Percentiles rank a stretch among this genome's conserved stretches.
Evolutionary conservation across 2,113 vertebrate genomes (phyloP).

Genomic region (Lipotes vexillifer): DNA sequence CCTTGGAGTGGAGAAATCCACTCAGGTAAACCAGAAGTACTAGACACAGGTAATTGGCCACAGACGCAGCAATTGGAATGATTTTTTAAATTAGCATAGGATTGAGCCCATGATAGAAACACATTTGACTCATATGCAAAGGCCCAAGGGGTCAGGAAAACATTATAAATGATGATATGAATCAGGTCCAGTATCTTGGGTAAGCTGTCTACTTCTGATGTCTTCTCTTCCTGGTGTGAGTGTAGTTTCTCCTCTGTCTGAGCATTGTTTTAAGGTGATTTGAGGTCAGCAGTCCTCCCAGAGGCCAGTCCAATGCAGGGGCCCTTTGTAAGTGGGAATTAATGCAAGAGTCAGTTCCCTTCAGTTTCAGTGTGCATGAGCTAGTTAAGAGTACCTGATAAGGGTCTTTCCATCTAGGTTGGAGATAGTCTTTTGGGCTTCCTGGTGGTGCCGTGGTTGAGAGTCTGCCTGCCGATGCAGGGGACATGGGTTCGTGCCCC

Average conservation of each 20-base stretch:
- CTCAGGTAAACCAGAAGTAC: background rate
- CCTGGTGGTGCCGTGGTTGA: no score
- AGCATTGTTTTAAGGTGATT: background rate
- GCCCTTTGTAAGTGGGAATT: background rate
- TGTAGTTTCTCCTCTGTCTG: background rate
- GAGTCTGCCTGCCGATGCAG: no score
- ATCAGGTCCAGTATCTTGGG: background rate
- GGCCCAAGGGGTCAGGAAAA: background rate
- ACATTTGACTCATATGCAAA: background rate
- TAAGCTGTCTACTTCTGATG: background rate
- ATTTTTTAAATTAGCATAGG: background rate
- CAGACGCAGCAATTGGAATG: background rate
- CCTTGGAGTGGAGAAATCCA: background rate
- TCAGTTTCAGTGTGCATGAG: background rate
- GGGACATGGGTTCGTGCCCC: no score
- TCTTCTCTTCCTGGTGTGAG: background rate
- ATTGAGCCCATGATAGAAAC: background rate
- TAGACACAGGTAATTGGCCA: background rate
- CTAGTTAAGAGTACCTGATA: background rate
- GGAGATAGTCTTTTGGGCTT: background rate
- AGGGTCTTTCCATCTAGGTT: background rate
- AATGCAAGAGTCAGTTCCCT: background rate
- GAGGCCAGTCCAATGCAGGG: background rate
- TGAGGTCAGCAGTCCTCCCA: background rate
- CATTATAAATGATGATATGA: background rate